A percentile compares a stretch with the other conserved stretches of the same genome.
Evolutionary conservation across 1,140 invertebrate species (phyloP).

Genomic region (Nomia melanderi): DNA sequence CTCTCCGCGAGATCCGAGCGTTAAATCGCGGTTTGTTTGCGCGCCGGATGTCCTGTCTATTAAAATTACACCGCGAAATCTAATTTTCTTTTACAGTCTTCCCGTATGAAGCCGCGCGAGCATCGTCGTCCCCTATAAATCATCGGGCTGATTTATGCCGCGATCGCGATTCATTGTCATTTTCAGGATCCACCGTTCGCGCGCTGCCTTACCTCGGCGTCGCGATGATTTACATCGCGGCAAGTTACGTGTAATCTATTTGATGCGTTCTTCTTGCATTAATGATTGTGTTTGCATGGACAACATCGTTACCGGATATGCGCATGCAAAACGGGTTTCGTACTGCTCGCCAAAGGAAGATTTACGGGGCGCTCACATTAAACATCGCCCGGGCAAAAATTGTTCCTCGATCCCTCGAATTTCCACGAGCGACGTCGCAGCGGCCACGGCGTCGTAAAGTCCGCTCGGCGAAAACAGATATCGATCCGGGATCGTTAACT

Average conservation of each 20-base stretch:
- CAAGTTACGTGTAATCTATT: slow-evolving; percentile 59
- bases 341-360: slow-evolving; percentile 44
- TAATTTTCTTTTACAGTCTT: slow-evolving; percentile 18
- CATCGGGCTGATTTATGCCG: slow-evolving; percentile 26
- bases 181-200: slow-evolving; percentile 29
- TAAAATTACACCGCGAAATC: not conserved
- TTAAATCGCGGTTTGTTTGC: no score
- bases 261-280: slow-evolving; percentile 61
- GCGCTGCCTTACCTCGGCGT: slow-evolving; percentile 12
- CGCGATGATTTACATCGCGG: slow-evolving; percentile 53
- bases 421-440: slow-evolving; percentile 21
- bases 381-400: slow-evolving; percentile 42
- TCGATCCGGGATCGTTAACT: slow-evolving; percentile 49
- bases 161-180: slow-evolving; percentile 53
- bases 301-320: slow-evolving; percentile 55
- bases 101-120: not conserved
- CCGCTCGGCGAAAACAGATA: slow-evolving; percentile 8
- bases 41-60: no score
- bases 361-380: slow-evolving; percentile 34
- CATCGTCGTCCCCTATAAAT: slow-evolving; percentile 16
- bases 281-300: slow-evolving; percentile 54
- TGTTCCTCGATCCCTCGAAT: slow-evolving; percentile 28
- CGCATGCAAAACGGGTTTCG: slow-evolving; percentile 49
- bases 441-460: slow-evolving; percentile 34
- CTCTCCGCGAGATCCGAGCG: not conserved